These are phyloP conservation scores for Anolis sagrei DNA, from an alignment of 2,113 vertebrate species.

Conservation along the genomic window DNA sequence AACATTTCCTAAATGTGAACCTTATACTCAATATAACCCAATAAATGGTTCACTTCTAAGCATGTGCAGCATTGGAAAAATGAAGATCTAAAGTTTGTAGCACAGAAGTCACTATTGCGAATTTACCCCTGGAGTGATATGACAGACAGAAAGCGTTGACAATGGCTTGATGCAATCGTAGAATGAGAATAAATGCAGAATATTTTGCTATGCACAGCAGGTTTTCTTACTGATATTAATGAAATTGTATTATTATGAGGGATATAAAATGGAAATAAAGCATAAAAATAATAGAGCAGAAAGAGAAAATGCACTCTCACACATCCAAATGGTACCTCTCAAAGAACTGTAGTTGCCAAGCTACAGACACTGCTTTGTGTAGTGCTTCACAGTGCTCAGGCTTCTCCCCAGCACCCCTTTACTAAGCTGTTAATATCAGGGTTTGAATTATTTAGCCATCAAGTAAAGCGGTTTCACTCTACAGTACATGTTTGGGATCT, in stretches of 20 bases:
- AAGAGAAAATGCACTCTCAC: conserved; percentile 5
- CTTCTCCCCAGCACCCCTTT: conserved; percentile 56
- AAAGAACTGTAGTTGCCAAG: conserved; percentile 74
- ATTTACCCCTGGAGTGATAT: background rate
- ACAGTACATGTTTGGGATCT: conserved; percentile 35
- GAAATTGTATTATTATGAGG: background rate
- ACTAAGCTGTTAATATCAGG: conserved; percentile 54
- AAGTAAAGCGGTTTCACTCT: conserved; percentile 52
- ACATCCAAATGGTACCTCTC: conserved; percentile 55
- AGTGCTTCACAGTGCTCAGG: conserved; percentile 41
- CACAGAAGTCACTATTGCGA: background rate
- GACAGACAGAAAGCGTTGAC: background rate
- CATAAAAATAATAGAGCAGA: conserved; percentile 31
- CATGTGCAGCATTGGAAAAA: background rate
- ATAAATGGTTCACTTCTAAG: background rate
- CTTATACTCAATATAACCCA: background rate
- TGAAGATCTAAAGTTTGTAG: background rate
- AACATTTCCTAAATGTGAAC: background rate
- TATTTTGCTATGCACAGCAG: background rate
- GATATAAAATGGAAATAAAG: background rate
- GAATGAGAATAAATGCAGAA: background rate
- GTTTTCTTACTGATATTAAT: background rate
- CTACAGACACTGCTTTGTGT: conserved; percentile 58
- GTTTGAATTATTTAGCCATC: conserved; percentile 52
- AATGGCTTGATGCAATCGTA: background rate